Evolutionary conservation across 2,888 invertebrate species (phyloP).

Genomic region (Nasonovia ribisnigri): DNA sequence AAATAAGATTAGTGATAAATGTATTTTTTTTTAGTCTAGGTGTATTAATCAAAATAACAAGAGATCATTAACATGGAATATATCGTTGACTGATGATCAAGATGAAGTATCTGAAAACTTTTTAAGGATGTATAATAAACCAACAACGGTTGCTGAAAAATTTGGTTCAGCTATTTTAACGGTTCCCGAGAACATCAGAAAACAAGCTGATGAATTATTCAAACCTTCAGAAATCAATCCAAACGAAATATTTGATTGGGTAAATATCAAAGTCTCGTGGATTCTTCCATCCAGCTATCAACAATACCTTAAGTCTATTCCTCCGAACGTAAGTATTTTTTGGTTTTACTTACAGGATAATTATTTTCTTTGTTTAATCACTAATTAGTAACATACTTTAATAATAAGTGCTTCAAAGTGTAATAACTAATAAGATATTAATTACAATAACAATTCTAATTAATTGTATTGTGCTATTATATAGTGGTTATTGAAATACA

Average conservation of each 20-base stretch:
- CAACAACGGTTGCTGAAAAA: background rate
- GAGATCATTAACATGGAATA: slow-evolving; percentile 29
- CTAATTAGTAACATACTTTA: background rate
- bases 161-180: slow-evolving; percentile 38
- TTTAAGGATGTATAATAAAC: slow-evolving; percentile 28
- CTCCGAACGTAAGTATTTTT: slow-evolving; percentile 28
- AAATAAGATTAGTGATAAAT: slow-evolving; percentile 26
- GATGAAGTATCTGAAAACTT: slow-evolving; percentile 36
- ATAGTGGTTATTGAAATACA: background rate
- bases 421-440: background rate
- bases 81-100: slow-evolving; percentile 55
- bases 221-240: slow-evolving; percentile 28
- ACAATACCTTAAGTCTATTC: slow-evolving; percentile 46
- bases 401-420: background rate
- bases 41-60: slow-evolving; percentile 11
- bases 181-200: slow-evolving; percentile 42
- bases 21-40: slow-evolving; percentile 39
- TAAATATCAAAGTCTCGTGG: slow-evolving; percentile 37
- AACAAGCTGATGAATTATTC: slow-evolving; percentile 52
- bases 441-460: background rate
- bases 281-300: slow-evolving; percentile 30
- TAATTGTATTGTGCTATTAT: background rate
- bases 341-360: background rate
- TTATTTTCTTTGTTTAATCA: background rate
- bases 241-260: slow-evolving; percentile 23